phyloP scores from a whole-genome alignment of 2,797 vertebrate genomes.

The Trachops cirrhosus region DNA sequence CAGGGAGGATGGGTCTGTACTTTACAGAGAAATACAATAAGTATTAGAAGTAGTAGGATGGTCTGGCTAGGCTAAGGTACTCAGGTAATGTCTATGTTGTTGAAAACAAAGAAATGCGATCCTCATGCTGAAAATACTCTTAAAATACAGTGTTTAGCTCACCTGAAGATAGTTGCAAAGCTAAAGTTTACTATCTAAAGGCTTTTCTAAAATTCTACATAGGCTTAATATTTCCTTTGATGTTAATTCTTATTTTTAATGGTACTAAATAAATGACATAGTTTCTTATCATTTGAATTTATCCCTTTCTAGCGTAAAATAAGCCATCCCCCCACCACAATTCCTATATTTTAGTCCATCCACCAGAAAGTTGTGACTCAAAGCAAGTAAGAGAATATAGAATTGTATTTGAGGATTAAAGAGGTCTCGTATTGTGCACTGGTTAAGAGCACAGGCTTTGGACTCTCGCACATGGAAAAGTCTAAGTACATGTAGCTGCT shows the following conservation, averaged over 20 bases:
- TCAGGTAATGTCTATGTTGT: neutral
- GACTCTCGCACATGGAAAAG: neutral
- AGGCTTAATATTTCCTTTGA: neutral
- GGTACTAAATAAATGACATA: neutral
- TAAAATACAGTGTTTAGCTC: neutral
- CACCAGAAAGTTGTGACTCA: neutral
- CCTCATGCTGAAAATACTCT: neutral
- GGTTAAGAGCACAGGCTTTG: neutral
- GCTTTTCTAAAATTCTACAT: neutral
- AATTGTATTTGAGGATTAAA: slow-evolving; percentile 19
- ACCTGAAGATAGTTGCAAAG: neutral
- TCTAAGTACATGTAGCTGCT: neutral
- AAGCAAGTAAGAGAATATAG: neutral
- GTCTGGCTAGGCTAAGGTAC: neutral
- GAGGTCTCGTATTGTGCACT: neutral
- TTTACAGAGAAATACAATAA: neutral
- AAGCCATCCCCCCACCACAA: neutral
- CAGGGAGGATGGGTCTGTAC: neutral
- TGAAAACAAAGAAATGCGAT: neutral
- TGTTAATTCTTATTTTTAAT: slow-evolving; percentile 32
- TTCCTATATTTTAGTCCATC: neutral
- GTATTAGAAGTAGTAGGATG: neutral
- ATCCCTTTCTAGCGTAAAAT: slow-evolving; percentile 20
- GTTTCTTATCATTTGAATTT: neutral
- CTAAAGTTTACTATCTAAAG: neutral